Conservation (phyloP, 64 coral and sea anemone species). For the Montipora sp. region DNA sequence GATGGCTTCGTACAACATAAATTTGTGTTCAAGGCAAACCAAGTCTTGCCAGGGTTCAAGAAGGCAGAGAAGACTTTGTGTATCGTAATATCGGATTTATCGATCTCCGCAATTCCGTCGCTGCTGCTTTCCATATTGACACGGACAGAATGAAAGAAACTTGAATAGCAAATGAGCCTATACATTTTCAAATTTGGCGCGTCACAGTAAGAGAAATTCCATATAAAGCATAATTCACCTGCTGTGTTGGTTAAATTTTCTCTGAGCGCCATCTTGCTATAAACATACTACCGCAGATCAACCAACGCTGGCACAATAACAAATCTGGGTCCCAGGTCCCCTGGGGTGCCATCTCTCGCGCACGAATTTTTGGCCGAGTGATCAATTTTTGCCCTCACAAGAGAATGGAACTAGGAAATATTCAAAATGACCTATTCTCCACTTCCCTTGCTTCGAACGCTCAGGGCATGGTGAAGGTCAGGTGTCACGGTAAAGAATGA, state of each 20-base stretch:
- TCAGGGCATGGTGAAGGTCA: neutral
- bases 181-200: constrained; percentile 2
- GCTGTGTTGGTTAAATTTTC: neutral
- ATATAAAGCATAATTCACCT: neutral
- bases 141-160: neutral
- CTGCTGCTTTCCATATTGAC: neutral
- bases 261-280: neutral
- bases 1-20: constrained; percentile 30
- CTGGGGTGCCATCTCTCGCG: neutral
- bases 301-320: neutral
- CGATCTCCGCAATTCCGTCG: neutral
- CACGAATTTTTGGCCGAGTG: neutral
- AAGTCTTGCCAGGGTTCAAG: constrained; percentile 1
- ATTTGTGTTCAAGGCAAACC: constrained; percentile 18
- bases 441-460: neutral
- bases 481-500: neutral
- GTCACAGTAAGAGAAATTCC: neutral
- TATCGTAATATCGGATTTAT: neutral
- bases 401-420: no score
- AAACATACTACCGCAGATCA: neutral
- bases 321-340: neutral
- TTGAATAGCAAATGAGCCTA: neutral
- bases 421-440: neutral
- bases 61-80: constrained; percentile 1
- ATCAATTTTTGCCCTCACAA: neutral